A percentile compares a stretch with the other conserved stretches of the same genome.
These are phyloP conservation scores for Sebastes jordani DNA, from an alignment of 2,797 vertebrate species.

Conservation along the genomic window DNA sequence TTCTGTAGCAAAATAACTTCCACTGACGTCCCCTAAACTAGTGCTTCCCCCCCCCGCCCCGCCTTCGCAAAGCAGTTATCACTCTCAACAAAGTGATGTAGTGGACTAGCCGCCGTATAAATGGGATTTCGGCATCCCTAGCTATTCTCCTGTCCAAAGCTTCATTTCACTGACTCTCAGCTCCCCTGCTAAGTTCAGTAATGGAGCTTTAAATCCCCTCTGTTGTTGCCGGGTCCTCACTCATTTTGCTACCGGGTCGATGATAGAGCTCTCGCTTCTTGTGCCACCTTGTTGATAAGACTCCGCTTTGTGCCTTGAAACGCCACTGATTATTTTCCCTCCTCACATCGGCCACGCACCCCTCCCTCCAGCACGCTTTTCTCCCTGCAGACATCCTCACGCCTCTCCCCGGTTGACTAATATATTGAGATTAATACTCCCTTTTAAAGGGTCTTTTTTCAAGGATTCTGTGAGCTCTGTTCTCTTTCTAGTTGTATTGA, in stretches of 20 bases:
- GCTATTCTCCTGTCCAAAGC: slow-evolving; percentile 60
- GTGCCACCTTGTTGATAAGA: slow-evolving; percentile 77
- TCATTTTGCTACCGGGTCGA: slow-evolving; percentile 60
- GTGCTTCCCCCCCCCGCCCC: not conserved
- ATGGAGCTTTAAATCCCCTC: slow-evolving; percentile 76
- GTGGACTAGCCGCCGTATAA: slow-evolving; percentile 49
- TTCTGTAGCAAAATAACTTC: slow-evolving; percentile 38
- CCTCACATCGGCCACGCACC: not conserved
- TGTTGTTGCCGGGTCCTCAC: slow-evolving; percentile 54
- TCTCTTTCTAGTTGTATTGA: slow-evolving; percentile 40
- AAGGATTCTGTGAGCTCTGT: slow-evolving; percentile 42
- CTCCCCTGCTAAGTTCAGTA: slow-evolving; percentile 75
- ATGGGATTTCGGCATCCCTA: slow-evolving; percentile 55
- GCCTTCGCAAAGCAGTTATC: slow-evolving; percentile 42
- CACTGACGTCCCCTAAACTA: slow-evolving; percentile 52
- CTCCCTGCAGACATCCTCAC: slow-evolving; percentile 46
- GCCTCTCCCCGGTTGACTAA: slow-evolving; percentile 49
- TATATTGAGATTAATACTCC: slow-evolving; percentile 56
- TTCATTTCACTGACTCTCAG: slow-evolving; percentile 67
- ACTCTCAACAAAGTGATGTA: slow-evolving; percentile 52
- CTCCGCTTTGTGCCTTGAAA: slow-evolving; percentile 72
- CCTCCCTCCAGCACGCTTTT: slow-evolving; percentile 29
- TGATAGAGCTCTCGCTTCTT: slow-evolving; percentile 63
- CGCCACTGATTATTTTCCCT: slow-evolving; percentile 64
- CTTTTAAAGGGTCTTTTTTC: slow-evolving; percentile 43